Conservation (phyloP, 2,797 vertebrate genomes). For the Chiloscyllium punctatum region DNA sequence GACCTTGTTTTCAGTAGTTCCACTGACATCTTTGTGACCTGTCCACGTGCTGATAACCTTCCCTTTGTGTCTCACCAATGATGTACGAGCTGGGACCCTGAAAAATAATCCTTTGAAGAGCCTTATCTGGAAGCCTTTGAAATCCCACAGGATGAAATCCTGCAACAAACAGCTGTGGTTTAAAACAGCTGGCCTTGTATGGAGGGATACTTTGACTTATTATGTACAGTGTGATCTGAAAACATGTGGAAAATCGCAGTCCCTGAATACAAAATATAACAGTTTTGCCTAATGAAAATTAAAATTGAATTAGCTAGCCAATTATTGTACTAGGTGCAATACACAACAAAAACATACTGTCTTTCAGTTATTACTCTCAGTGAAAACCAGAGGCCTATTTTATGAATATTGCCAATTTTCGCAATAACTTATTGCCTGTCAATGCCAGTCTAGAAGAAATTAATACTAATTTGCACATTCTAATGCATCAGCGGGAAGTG, state of each 20-base stretch:
- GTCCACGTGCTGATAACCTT: constrained; percentile 46
- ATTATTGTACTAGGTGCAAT: neutral
- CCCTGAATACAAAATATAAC: neutral
- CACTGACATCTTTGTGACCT: constrained; percentile 40
- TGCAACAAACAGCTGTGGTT: constrained; percentile 41
- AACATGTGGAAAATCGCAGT: neutral
- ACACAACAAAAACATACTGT: neutral
- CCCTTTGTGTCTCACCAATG: constrained; percentile 46
- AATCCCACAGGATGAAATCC: constrained; percentile 39
- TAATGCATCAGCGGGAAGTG: neutral
- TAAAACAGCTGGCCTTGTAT: constrained; percentile 50
- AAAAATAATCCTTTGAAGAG: constrained; percentile 41
- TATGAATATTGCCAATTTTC: neutral
- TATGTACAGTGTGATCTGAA: constrained; percentile 42
- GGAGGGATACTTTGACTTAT: constrained; percentile 31
- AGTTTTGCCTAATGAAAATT: neutral
- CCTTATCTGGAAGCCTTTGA: constrained; percentile 42
- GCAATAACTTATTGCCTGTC: neutral
- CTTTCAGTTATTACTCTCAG: neutral
- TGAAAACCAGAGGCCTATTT: neutral
- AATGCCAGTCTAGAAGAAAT: neutral
- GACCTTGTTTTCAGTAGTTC: neutral
- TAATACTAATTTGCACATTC: constrained; percentile 19
- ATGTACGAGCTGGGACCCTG: constrained; percentile 41
- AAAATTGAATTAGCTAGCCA: neutral